Evolutionary conservation across 2,797 vertebrate genomes (phyloP).

Genomic region (Ciconia nigra): DNA sequence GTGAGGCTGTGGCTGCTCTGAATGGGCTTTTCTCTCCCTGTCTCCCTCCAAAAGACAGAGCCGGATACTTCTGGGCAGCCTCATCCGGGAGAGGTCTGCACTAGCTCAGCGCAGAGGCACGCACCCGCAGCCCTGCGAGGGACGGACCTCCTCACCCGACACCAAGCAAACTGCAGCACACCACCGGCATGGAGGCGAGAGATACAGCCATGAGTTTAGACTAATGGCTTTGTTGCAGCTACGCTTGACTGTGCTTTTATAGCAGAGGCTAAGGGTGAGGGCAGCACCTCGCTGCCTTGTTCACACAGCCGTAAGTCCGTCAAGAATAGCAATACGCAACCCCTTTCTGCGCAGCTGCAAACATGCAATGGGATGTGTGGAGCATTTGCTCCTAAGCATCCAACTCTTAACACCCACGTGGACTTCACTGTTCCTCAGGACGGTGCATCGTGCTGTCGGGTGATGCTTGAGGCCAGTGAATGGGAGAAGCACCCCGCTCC

Average conservation of each 20-base stretch:
- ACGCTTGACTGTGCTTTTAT: not conserved
- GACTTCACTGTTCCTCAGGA: not conserved
- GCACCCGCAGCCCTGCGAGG: not conserved
- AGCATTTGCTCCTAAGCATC: not conserved
- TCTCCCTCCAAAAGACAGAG: not conserved
- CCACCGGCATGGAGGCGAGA: not conserved
- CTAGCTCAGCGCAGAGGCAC: not conserved
- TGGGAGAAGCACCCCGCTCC: not conserved
- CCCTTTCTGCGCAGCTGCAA: not conserved
- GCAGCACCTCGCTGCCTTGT: not conserved
- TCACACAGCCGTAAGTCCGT: accelerated
- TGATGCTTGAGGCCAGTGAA: not conserved
- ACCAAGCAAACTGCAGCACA: not conserved
- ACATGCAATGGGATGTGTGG: accelerated
- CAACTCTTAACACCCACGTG: accelerated
- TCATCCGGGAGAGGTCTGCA: not conserved
- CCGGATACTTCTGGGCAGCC: not conserved
- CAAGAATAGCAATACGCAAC: accelerated
- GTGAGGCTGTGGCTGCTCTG: not conserved
- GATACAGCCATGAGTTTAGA: accelerated
- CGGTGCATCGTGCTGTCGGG: accelerated
- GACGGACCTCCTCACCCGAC: not conserved
- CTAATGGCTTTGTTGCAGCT: not conserved
- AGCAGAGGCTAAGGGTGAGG: not conserved
- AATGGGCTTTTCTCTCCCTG: constrained; percentile 45